Percentiles rank a stretch among this genome's conserved stretches.
Conservation (phyloP, 2,888 invertebrate genomes). For the Cosmia pyralina region DNA sequence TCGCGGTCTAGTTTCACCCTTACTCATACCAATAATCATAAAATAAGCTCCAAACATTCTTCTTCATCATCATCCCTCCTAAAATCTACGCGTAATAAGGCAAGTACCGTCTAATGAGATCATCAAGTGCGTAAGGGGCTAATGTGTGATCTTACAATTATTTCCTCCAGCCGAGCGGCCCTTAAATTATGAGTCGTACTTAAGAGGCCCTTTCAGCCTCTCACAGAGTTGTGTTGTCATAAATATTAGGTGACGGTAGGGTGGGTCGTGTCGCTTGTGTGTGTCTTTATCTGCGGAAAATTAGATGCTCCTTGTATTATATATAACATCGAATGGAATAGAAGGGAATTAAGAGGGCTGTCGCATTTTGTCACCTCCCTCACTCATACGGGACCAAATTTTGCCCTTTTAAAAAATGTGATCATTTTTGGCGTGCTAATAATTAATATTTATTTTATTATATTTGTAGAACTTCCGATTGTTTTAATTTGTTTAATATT, state of each 20-base stretch:
- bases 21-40: background rate
- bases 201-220: constrained; percentile 33
- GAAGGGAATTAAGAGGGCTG: too few species aligned
- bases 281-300: background rate
- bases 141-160: constrained; percentile 46
- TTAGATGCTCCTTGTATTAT: background rate
- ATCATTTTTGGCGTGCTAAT: too few species aligned
- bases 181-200: constrained; percentile 42
- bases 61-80: too few species aligned
- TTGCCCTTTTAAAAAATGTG: too few species aligned
- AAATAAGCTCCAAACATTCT: background rate
- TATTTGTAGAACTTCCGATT: too few species aligned
- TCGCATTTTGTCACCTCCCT: too few species aligned
- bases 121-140: constrained; percentile 12
- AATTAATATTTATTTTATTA: too few species aligned
- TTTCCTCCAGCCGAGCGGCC: constrained; percentile 29
- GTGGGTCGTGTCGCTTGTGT: background rate
- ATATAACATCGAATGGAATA: background rate
- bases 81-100: constrained; percentile 13
- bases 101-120: constrained; percentile 25
- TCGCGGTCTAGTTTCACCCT: background rate
- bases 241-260: constrained; percentile 39
- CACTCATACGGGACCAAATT: too few species aligned
- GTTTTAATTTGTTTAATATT: too few species aligned
- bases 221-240: constrained; percentile 28